A percentile compares a stretch with the other conserved stretches of the same genome.
These are phyloP conservation scores for Rhagoletis zephyria DNA, from an alignment of 1,140 invertebrate genomes.

Conservation along the genomic window DNA sequence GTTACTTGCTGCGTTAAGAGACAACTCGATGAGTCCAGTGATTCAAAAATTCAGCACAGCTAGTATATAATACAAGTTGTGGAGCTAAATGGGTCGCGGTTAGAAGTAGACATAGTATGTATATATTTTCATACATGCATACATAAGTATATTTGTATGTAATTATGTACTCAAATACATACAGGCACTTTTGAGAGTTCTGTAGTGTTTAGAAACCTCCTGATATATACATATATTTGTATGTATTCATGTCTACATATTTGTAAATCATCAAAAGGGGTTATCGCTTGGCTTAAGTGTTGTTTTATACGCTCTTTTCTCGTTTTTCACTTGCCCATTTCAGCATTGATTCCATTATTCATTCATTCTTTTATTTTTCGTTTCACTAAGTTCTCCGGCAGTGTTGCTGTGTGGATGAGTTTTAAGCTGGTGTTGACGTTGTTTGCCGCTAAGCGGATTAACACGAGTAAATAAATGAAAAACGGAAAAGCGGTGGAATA, in stretches of 20 bases:
- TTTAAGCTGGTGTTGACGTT: conserved; percentile 46
- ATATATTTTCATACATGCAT: too few species aligned
- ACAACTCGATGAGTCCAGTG: neutral
- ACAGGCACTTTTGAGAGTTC: neutral
- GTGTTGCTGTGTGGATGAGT: neutral
- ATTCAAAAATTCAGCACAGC: too few species aligned
- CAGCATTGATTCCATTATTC: neutral
- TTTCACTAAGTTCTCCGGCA: neutral
- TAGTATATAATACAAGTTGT: too few species aligned
- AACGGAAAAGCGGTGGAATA: neutral
- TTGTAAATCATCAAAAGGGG: neutral
- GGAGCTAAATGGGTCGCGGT: too few species aligned
- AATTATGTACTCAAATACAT: too few species aligned
- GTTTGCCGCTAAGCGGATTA: conserved; percentile 45
- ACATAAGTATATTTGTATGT: too few species aligned
- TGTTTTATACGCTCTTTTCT: conserved; percentile 23
- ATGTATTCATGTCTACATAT: neutral
- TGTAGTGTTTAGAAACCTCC: neutral
- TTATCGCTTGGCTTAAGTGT: conserved; percentile 46
- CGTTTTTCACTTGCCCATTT: neutral
- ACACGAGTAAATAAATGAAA: conserved; percentile 50
- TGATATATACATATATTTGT: neutral
- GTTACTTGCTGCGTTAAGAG: neutral
- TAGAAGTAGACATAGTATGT: too few species aligned
- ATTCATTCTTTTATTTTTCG: neutral